Evolutionary conservation across 2,797 vertebrate genomes (phyloP).

Genomic region (Hapalemur alaotrensis): DNA sequence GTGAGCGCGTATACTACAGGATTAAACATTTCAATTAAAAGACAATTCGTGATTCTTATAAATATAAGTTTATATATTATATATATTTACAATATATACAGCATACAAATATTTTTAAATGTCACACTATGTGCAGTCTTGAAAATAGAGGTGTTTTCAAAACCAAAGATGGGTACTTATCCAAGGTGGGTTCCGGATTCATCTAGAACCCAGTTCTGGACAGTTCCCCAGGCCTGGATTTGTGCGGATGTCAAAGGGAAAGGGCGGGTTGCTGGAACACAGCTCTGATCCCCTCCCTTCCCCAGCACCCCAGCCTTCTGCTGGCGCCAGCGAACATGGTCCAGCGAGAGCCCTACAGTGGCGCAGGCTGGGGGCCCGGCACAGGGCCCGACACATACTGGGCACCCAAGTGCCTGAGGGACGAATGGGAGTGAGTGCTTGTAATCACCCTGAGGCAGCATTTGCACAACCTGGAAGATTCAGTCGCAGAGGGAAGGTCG

Average conservation of each 20-base stretch:
- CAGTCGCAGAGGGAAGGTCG: neutral
- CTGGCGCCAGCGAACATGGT: neutral
- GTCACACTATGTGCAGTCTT: constrained; percentile 50
- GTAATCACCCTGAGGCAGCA: neutral
- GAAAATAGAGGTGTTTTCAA: constrained; percentile 57
- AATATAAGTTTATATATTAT: constrained; percentile 81
- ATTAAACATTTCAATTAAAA: constrained; percentile 45
- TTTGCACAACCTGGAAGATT: neutral
- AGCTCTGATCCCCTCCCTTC: neutral
- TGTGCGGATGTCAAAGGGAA: neutral
- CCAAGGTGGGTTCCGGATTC: neutral
- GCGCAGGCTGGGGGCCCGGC: neutral
- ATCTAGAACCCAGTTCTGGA: neutral
- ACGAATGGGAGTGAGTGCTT: neutral
- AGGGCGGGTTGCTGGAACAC: neutral
- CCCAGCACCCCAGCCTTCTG: neutral
- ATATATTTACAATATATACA: constrained; percentile 84
- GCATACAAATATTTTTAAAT: constrained; percentile 75
- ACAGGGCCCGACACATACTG: neutral
- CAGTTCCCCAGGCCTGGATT: neutral
- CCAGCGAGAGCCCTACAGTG: neutral
- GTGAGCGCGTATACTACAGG: neutral
- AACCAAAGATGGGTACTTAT: neutral
- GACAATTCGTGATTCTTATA: constrained; percentile 74
- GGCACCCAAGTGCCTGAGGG: neutral